These are phyloP conservation scores for Diaperis boleti DNA, from an alignment of 2,888 invertebrate species.

Conservation along the genomic window DNA sequence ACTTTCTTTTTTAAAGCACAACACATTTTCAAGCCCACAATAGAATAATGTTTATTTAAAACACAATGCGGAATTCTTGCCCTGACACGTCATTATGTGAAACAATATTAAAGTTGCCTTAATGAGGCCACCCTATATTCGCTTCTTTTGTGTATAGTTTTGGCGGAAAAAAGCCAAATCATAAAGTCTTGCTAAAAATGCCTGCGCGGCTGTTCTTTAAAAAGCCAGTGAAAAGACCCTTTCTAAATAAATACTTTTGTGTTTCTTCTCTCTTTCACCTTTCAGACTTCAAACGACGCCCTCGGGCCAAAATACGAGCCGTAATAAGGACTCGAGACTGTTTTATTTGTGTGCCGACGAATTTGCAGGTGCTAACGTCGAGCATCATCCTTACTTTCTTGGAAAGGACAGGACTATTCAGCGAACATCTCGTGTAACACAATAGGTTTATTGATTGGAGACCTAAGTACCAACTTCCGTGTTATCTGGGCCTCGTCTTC, in stretches of 20 bases:
- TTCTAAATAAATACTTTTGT: constrained; percentile 12
- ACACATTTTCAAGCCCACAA: too few relatives aligned
- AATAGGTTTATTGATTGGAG: constrained; percentile 31
- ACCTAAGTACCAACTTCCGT: constrained; percentile 29
- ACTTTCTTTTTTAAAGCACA: too few relatives aligned
- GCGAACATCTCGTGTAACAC: constrained; percentile 23
- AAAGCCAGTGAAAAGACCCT: constrained; percentile 1
- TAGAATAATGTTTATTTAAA: too few relatives aligned
- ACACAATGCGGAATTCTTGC: too few relatives aligned
- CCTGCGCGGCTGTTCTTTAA: neutral
- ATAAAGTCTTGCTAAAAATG: too few relatives aligned
- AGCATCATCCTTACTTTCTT: constrained; percentile 23
- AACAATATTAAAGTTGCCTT: too few relatives aligned
- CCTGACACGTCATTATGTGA: too few relatives aligned
- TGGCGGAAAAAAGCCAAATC: too few relatives aligned
- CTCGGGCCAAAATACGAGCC: constrained; percentile 22
- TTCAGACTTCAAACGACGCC: constrained; percentile 20
- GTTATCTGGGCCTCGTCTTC: constrained; percentile 22
- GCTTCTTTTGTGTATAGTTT: too few relatives aligned
- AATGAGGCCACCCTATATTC: too few relatives aligned
- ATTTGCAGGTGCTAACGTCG: constrained; percentile 34
- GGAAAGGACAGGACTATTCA: constrained; percentile 29
- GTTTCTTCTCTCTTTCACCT: constrained; percentile 8
- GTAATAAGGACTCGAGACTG: constrained; percentile 21
- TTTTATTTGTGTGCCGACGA: constrained; percentile 27